Evolutionary conservation across 2,797 vertebrate genomes (phyloP), one percentile per base, ranked within the genome.

Genomic region (Perdix hodgsoniae): DNA sequence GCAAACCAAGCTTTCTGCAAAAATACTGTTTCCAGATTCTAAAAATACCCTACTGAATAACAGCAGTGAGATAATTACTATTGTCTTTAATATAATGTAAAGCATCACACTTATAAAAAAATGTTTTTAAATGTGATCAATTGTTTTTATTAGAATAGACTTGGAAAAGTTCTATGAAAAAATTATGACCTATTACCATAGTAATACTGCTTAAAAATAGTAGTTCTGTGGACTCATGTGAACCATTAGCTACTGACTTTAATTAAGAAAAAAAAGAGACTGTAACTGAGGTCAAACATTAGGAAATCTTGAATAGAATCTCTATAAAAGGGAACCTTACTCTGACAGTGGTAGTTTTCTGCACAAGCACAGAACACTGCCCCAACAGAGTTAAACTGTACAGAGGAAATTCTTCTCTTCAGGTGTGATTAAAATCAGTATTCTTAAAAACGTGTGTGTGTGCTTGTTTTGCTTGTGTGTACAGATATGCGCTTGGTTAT

Each of bases 201-300:
- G 7, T 81, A 65, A 74, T 71, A 40, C 47, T 17, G 3, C 37
- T 33, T 21, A 57, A 57, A 33, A 57, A n/a, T n/a, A 33, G 17
- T 57, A 33, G 4, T 33, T 22, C 31, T 21, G 31, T 13, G n/a
- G 54, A 22, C 35, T 35, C 7, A 12, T 35, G 5, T 29, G 35
- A 75, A 65, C 73, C 49, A 52, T 66, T 83, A 88, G 29, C 15
- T 74, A 57, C 66, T 61, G 26, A 6, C 47, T 94, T 76, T 93
- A 90, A 74, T 22, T 88, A 49, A 59, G 47, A 83, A 93, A 91
- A 91, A 90, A 88, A 83, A 4, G 89, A 74, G 89, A 74, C 8
- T 31, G 14, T 90, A 84, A 84, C 8, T 94, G 56, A 79, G 27
- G 14, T 92, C 63, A 69, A 88, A 57, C 18, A 66, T 24, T 71